Base-by-base conservation (phyloP, 2,888 invertebrate species). In the Erpobdella octoculata region DNA sequence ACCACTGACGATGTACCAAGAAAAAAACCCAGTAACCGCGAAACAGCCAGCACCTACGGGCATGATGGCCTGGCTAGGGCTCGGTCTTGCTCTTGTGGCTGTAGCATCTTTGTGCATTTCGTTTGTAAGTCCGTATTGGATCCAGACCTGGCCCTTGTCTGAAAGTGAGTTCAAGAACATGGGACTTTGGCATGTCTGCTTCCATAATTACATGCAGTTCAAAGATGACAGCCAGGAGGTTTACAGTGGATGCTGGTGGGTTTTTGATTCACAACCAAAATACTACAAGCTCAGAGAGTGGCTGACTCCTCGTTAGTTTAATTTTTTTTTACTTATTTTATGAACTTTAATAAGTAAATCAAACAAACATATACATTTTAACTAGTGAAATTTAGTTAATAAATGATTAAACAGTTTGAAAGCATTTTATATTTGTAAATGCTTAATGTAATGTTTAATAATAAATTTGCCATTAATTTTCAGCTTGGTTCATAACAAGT, bases 201-300 rank as follows among this genome's bases (percentile, higher is more conserved):
- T 95, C 78, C 87, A 89, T 77, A 87, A 89, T 64, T 92, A 93
- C 80, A 88, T 89, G 9, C 88, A 89, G 83, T 93, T 94, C 81
- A 86, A 88, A 74, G 91, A 92, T 79, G 89, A 89, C 78, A 88
- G 89, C 4, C 89, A 89, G 78, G 86, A 92, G 68, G 93, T 91
- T 83, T 94, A 92, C 83, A 93, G 93, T 78, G 91, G 91, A 0
- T 95, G 94, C 80, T 92, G 92, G 90, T 94, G 93, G 93, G 90
- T 94, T 74, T 93, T 93, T 79, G 91, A 93, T 84, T 93, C 93
- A 82, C 93, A 93, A 5, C 72, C 72, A 31, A 75, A 76, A 58
- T 77, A 76, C 70, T 73, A 72, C 66, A 78, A 78, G 74, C 84
- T 92, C 91, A 81, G 76, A 64, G 77, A 77, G 66, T 77, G 77